Evolutionary conservation across 2,888 invertebrate species (phyloP).

Genomic region (Drosophila affinis): DNA sequence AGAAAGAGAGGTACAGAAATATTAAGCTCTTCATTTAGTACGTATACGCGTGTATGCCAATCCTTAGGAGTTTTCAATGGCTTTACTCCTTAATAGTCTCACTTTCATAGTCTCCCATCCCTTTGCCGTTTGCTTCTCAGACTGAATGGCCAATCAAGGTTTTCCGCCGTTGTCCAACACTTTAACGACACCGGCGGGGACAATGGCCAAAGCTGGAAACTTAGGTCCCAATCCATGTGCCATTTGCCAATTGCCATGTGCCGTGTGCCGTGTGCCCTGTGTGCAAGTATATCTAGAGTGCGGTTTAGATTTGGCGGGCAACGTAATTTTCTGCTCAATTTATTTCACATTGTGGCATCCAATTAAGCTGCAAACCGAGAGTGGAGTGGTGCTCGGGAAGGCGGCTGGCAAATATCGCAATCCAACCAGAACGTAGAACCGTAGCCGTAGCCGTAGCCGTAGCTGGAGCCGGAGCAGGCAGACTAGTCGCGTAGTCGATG

Average conservation of each 20-base stretch:
- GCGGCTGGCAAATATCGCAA: slow-evolving; percentile 24
- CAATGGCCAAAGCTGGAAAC: slow-evolving; percentile 58
- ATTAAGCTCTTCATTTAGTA: too few species aligned
- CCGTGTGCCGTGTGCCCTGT: not conserved
- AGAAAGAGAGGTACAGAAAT: too few species aligned
- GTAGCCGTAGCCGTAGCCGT: slow-evolving; percentile 26
- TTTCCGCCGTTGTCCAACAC: slow-evolving; percentile 3
- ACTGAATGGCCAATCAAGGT: not conserved
- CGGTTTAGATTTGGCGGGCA: slow-evolving; percentile 72
- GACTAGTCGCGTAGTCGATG: not conserved
- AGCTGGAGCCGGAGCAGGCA: not conserved
- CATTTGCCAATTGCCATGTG: not conserved
- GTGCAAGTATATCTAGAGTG: slow-evolving; percentile 49
- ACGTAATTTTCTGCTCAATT: slow-evolving; percentile 84
- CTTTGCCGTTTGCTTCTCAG: too few species aligned
- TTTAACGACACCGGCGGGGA: slow-evolving; percentile 67
- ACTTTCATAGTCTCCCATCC: too few species aligned
- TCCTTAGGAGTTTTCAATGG: too few species aligned
- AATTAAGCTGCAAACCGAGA: slow-evolving; percentile 81
- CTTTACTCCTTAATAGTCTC: too few species aligned
- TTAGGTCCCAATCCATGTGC: slow-evolving; percentile 45
- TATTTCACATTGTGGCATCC: slow-evolving; percentile 84
- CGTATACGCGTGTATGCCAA: too few species aligned
- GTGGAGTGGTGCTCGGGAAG: slow-evolving; percentile 28
- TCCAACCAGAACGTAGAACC: slow-evolving; percentile 29